Evolutionary conservation across 2,888 invertebrate genomes (phyloP).

Genomic region (Stenurella melanura): DNA sequence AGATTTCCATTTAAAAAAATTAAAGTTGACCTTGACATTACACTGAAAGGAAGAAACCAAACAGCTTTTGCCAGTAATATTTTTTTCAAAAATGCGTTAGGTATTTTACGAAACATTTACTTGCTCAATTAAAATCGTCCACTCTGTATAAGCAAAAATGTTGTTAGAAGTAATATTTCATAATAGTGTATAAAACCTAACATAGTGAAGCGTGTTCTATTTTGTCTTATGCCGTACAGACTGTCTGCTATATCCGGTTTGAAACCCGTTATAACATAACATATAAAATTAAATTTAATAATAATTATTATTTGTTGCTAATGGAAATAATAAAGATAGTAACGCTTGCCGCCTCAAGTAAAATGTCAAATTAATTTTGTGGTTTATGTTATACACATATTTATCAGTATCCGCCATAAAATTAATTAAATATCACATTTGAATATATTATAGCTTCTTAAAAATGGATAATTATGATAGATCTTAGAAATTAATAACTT

Average conservation of each 20-base stretch:
- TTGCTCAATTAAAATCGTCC: too few species aligned
- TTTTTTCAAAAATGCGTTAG: too few species aligned
- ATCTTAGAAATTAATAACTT: slow-evolving; percentile 1
- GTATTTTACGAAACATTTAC: too few species aligned
- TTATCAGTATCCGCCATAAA: not conserved
- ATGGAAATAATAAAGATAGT: slow-evolving; percentile 28
- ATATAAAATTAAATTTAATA: slow-evolving; percentile 23
- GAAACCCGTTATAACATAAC: slow-evolving; percentile 14
- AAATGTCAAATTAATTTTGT: slow-evolving; percentile 2
- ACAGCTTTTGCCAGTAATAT: too few species aligned
- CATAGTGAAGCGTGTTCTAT: not conserved
- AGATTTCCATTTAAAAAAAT: too few species aligned
- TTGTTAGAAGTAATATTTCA: too few species aligned
- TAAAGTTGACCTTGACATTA: too few species aligned
- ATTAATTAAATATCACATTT: slow-evolving; percentile 1
- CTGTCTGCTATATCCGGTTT: slow-evolving; percentile 25
- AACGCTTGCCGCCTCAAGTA: slow-evolving; percentile 12
- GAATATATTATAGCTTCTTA: not conserved
- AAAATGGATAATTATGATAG: slow-evolving; percentile 1
- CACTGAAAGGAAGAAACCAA: too few species aligned
- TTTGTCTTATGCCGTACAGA: slow-evolving; percentile 10
- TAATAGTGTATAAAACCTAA: too few species aligned
- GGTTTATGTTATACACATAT: slow-evolving; percentile 2
- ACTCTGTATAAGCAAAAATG: too few species aligned
- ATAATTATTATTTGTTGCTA: not conserved